Base-by-base conservation (phyloP, 1,140 invertebrate genomes). In the Leptopilina boulardi region DNA sequence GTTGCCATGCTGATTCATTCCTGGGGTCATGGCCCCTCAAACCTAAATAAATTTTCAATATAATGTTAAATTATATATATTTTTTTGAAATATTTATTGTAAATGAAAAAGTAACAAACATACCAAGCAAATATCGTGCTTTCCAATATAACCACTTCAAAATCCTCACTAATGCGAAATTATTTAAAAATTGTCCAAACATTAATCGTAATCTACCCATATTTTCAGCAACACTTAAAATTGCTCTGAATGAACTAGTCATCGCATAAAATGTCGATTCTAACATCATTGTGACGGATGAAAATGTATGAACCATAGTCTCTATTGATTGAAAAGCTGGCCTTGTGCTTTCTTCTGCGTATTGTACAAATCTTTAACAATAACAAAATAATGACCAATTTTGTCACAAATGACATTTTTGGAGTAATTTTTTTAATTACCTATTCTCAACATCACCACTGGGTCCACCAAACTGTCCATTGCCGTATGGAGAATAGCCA, bases 191-290 rank as follows among this genome's bases (percentile, higher is more conserved):
- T 80, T 97, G 95, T 21, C 94, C 93, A 86, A 99, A 94, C 81
- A 98, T 94, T 11, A 93, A 93, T 74, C 96, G 93, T 71, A 99
- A 89, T 80, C 96, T 91, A 5, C 96, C 95, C 91, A 99, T 95
- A 91, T 99, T 98, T 80, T 99, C 97, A 41, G 98, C 98, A 1
- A 99, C 98, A 72, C 97, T 97, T 42, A 99, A 91, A 80, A 99
- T 96, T 56, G 98, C 98, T 85, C 96, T 92, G 88, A 99, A 99
- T 6, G 98, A 99, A 89, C 95, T 98, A 13, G 98, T 97, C 83
- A 99, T 93, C 19, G 98, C 98, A 90, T 96, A 95, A 88, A 98
- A 98, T 77, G 98, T 99, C 15, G 97, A 99, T 86, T 99, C 98
- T 38, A 99, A 90, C 96, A 99, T 98, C 93, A 98, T 97, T 23